Percentiles rank a stretch among this genome's conserved stretches.
These are phyloP conservation scores for Prenolepis imparis DNA, from an alignment of 2,888 invertebrate species.

Conservation along the genomic window DNA sequence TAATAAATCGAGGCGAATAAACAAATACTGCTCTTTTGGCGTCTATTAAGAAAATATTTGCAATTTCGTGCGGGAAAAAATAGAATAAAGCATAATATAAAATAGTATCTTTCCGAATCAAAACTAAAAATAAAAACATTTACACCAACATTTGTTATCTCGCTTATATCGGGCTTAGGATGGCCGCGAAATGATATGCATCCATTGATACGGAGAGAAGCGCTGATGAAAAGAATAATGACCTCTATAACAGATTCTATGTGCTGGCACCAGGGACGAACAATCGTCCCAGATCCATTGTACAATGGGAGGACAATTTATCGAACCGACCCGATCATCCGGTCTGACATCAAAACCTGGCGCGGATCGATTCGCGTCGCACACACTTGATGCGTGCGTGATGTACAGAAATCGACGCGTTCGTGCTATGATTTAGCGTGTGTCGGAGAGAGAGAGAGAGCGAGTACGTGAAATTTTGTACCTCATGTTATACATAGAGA, in stretches of 20 bases:
- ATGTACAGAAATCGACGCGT: conserved; percentile 56
- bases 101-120: not conserved
- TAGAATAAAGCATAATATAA: not conserved
- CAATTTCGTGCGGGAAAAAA: not conserved
- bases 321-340: conserved; percentile 67
- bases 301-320: conserved; percentile 76
- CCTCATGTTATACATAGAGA: not conserved
- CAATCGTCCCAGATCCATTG: conserved; percentile 74
- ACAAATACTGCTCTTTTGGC: not conserved
- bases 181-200: conserved; percentile 59
- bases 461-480: conserved; percentile 23
- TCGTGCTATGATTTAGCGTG: conserved; percentile 58
- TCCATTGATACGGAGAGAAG: conserved; percentile 38
- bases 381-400: conserved; percentile 63
- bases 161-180: not conserved
- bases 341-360: conserved; percentile 68
- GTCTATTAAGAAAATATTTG: conserved; percentile 8
- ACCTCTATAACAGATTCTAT: conserved; percentile 62
- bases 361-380: conserved; percentile 71
- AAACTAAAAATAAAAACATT: not conserved
- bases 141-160: not conserved
- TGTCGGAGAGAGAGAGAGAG: not conserved
- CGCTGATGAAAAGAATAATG: conserved; percentile 75
- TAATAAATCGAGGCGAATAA: not conserved
- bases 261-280: conserved; percentile 73